phyloP scores from a whole-genome alignment of 2,113 vertebrate genomes.

The Carassius gibelio region DNA sequence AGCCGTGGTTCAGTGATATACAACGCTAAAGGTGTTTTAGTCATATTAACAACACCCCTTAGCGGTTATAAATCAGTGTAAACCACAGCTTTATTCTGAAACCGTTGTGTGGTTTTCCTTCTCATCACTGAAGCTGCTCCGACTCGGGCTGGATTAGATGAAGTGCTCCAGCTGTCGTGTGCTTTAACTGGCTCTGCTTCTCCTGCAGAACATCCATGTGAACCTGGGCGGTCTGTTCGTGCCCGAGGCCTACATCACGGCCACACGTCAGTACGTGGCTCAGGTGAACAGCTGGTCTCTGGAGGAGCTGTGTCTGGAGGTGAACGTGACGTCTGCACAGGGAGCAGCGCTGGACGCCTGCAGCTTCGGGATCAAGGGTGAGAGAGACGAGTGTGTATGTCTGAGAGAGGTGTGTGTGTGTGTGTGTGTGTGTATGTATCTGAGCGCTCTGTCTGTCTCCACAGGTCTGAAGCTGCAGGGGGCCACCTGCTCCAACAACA shows the following conservation, averaged over 20 bases:
- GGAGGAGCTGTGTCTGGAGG: constrained; percentile 95
- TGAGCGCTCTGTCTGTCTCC: background rate
- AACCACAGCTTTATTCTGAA: no score
- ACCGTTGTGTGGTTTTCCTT: no score
- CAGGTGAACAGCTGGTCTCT: constrained; percentile 99
- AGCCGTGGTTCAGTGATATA: no score
- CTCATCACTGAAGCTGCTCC: no score
- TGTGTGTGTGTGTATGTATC: background rate
- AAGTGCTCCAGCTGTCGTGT: no score
- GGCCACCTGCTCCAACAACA: constrained; percentile 91
- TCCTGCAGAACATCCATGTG: constrained; percentile 89
- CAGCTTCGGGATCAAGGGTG: constrained; percentile 98
- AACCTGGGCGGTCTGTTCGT: constrained; percentile 94
- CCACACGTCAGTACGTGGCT: constrained; percentile 95
- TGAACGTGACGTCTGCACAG: constrained; percentile 89
- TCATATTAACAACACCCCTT: no score
- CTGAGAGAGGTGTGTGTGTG: no score
- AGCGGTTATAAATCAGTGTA: no score
- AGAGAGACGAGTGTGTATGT: background rate
- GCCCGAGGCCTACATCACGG: constrained; percentile 96
- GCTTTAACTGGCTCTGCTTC: no score
- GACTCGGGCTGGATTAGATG: no score
- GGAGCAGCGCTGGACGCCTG: constrained; percentile 87
- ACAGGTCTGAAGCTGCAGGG: constrained; percentile 92
- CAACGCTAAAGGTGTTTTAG: no score